These are phyloP conservation scores for Hartigia nigra DNA, from an alignment of 2,888 invertebrate genomes.

Conservation along the genomic window DNA sequence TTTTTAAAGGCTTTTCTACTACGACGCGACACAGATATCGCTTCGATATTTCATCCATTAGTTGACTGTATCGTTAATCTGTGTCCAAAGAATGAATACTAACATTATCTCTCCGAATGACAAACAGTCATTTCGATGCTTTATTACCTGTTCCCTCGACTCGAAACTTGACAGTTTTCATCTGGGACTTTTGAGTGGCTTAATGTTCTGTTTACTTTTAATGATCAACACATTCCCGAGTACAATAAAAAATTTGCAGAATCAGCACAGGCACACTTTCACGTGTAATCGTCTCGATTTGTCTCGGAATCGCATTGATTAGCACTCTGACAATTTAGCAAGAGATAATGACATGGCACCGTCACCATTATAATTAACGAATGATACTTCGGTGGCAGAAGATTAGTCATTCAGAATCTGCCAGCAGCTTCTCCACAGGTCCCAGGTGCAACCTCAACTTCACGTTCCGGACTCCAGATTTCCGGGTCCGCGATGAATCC, in stretches of 20 bases:
- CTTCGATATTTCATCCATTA: neutral
- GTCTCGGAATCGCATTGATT: neutral
- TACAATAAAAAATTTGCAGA: neutral
- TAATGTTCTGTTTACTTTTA: neutral
- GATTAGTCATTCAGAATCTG: neutral
- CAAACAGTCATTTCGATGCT: neutral
- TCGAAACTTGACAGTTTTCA: neutral
- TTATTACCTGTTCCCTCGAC: neutral
- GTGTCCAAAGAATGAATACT: neutral
- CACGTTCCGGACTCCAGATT: neutral
- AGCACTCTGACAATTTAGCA: neutral
- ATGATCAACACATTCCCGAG: neutral
- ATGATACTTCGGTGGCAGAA: neutral
- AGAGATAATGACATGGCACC: neutral
- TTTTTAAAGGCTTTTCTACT: neutral
- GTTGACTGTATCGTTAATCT: neutral
- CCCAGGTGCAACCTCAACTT: neutral
- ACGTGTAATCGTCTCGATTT: neutral
- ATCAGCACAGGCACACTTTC: neutral
- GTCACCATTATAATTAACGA: neutral
- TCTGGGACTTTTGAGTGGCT: neutral
- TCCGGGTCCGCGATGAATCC: conserved; percentile 4
- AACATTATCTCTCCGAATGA: neutral
- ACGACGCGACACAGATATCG: neutral
- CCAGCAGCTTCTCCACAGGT: neutral